Evolutionary conservation across 2,797 vertebrate species (phyloP), one percentile per base, ranked within the genome.

Genomic region (Gephyroberyx darwinii): DNA sequence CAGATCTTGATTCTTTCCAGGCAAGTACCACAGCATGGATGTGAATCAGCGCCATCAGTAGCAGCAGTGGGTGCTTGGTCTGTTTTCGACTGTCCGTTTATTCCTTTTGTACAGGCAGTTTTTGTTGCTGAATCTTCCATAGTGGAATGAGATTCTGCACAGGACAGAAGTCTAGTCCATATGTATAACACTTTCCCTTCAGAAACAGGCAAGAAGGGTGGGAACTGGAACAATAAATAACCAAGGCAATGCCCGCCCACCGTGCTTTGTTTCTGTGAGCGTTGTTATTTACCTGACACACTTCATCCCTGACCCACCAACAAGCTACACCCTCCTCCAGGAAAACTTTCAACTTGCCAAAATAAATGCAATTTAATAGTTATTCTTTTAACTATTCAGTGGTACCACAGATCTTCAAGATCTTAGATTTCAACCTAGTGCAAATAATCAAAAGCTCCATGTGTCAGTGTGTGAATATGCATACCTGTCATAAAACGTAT

Each of bases 221-320:
- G n/a, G 64, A 55, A 43, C 9, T 4, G 20, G 77, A 62, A 80
- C 86, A 85, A 87, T 90, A 79, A 87, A 88, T 87, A 83, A 87
- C 71, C 26, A 52, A 68, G 83, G 52, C 64, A 62, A 45, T 41
- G 66, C 72, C 76, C 14, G 37, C 57, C 47, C 55, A 67, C 37
- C 52, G 31, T 72, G 39, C 57, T 69, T 39, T 43, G 31, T 62
- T 61, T 68, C 57, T 70, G 48, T 73, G 58, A 78, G 53, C 56
- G 64, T 31, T 68, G 61, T 68, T 26, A 58, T 53, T 22, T 47
- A 54, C 63, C 63, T 51, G 12, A 50, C 73, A 4, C 47, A 55
- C 71, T 70, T 65, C 54, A 54, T 53, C 68, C 53, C 22, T 4
- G 1, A 52, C 39, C 37, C 16, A 62, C 63, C 63, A 60, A 37